Base-by-base conservation (phyloP, 2,113 vertebrate genomes). In the Laticauda laticaudata region DNA sequence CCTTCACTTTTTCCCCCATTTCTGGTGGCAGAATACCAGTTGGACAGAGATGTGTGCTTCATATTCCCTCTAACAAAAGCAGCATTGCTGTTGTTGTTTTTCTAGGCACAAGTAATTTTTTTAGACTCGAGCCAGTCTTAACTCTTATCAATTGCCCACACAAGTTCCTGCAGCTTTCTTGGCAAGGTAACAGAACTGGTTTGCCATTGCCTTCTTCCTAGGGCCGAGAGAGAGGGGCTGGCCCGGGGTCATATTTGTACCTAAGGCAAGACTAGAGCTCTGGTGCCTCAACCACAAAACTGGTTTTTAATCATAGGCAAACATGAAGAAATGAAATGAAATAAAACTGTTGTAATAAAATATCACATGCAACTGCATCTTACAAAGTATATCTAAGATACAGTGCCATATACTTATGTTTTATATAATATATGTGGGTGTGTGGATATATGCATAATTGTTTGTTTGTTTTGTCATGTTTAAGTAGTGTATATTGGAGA, bases 11-110 rank as follows among this genome's bases (percentile, higher is more conserved):
- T 94, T 94, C 95, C 45, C 90, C 96, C 95, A 92, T 97, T 57
- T 92, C 94, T 94, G 48, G 89, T 94, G 91, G 91, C 95, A 0
- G 94, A 95, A 94, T 59, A 93, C 93, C 92, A 43, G 88, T 93
- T 94, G 90, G 95, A 95, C 94, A 51, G 94, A 95, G 96, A 94
- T 56, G 95, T 94, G 95, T 94, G 93, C 94, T 94, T 97, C 95
- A 92, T 92, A 53, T 88, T 91, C 96, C 1, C 86, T 93, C 93
- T 93, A 90, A 94, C 95, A 88, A 75, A 88, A 91, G 92, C 90
- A 94, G 24, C 94, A 18, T 34, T 91, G 89, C 94, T 95, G 93
- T 92, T 18, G 9, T 9, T 85, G 2, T 85, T 51, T 87, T 15
- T 29, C 48, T 23, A 64, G 26, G 11, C 61, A 5, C 4, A 69